Evolutionary conservation across 2,797 vertebrate species (phyloP).

Genomic region (Ambastaia sidthimunki): DNA sequence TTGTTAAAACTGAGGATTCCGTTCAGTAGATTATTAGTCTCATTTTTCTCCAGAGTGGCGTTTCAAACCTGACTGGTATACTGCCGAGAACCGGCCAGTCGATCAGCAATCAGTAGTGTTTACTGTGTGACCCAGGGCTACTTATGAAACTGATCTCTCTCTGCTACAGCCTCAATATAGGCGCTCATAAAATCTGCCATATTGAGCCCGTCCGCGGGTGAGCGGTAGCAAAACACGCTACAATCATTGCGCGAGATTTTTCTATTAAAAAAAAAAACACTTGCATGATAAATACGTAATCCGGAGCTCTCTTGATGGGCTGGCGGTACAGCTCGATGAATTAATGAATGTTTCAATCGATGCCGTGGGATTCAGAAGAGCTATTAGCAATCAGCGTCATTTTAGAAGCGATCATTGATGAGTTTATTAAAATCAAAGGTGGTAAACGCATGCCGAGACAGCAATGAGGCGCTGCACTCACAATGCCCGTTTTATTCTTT

Average conservation of each 20-base stretch:
- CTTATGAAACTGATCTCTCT: conserved; percentile 50
- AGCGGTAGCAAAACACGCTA: conserved; percentile 50
- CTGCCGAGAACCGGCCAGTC: conserved; percentile 47
- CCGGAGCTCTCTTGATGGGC: conserved; percentile 34
- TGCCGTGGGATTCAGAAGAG: conserved; percentile 52
- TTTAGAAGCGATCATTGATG: conserved; percentile 50
- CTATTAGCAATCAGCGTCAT: conserved; percentile 54
- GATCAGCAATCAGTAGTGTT: conserved; percentile 61
- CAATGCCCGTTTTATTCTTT: conserved; percentile 30
- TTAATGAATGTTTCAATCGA: conserved; percentile 60
- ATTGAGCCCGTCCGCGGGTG: conserved; percentile 40
- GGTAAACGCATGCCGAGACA: conserved; percentile 9
- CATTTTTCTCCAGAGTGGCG: conserved; percentile 48
- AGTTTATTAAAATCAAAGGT: conserved; percentile 54
- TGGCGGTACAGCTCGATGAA: conserved; percentile 40
- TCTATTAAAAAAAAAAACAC: conserved; percentile 48
- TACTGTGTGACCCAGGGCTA: conserved; percentile 57
- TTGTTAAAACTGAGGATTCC: conserved; percentile 53
- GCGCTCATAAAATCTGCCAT: conserved; percentile 49
- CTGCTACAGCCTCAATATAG: conserved; percentile 50
- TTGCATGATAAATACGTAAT: conserved; percentile 50
- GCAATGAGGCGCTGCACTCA: conserved; percentile 21
- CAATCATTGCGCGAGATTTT: conserved; percentile 38
- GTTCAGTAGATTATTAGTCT: conserved; percentile 53
- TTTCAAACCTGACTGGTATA: conserved; percentile 46